Evolutionary conservation across 2,888 invertebrate genomes (phyloP).

Genomic region (Diplolepis rosae): DNA sequence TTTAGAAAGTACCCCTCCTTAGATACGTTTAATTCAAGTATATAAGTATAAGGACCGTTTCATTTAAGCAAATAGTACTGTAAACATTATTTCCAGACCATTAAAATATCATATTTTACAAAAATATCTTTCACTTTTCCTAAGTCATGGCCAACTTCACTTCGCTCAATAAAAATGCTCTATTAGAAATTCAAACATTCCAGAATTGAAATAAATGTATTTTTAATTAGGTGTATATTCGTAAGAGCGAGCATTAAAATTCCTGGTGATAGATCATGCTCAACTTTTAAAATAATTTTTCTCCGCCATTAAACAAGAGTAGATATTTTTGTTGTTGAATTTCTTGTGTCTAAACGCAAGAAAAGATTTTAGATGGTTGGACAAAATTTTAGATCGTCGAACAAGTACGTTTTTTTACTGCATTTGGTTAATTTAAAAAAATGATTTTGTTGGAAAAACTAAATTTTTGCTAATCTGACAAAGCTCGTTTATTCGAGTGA

Average conservation of each 20-base stretch:
- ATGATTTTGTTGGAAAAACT: no score
- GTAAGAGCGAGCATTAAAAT: conserved; percentile 3
- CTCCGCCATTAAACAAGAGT: background rate
- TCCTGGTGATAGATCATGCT: background rate
- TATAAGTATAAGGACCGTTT: background rate
- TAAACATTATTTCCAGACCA: background rate
- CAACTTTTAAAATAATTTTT: background rate
- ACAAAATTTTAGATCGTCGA: no score
- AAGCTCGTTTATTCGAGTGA: no score
- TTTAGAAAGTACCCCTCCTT: background rate
- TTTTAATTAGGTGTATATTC: background rate
- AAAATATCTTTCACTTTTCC: background rate
- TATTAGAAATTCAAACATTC: background rate
- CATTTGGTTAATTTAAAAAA: no score
- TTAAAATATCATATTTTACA: background rate
- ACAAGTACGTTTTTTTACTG: no score
- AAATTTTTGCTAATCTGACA: no score
- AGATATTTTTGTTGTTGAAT: no score
- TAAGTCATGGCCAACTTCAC: background rate
- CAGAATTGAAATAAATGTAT: background rate
- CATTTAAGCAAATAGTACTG: background rate
- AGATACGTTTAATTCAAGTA: background rate
- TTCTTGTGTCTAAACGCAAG: no score
- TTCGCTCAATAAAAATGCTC: no score
- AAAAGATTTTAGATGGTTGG: no score